These are phyloP conservation scores for Oligia strigilis DNA, from an alignment of 2,888 invertebrate genomes.

Conservation along the genomic window DNA sequence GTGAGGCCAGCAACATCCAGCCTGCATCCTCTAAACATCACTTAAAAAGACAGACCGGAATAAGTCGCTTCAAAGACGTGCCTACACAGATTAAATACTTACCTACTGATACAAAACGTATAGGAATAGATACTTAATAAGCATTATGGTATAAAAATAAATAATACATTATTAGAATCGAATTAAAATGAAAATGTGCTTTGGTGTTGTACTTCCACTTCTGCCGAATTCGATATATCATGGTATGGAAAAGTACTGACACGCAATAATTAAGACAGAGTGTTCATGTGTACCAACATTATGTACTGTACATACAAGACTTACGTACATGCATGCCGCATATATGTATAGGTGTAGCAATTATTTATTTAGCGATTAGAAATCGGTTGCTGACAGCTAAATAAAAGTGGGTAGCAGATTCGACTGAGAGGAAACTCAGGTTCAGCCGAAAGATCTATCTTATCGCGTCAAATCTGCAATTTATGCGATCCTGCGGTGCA, in stretches of 20 bases:
- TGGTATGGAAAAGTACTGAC: conserved; percentile 27
- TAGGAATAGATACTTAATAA: too few species aligned
- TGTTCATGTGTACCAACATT: conserved; percentile 3
- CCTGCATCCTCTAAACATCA: too few species aligned
- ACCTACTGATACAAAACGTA: too few species aligned
- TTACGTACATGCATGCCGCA: neutral
- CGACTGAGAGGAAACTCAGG: too few species aligned
- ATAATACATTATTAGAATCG: too few species aligned
- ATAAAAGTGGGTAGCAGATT: neutral
- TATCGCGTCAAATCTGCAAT: too few species aligned
- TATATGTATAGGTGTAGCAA: conserved; percentile 4
- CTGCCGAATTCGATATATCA: neutral
- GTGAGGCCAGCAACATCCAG: neutral
- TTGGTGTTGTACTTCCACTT: neutral
- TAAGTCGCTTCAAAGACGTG: too few species aligned
- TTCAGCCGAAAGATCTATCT: too few species aligned
- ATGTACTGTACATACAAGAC: neutral
- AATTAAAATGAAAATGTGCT: too few species aligned
- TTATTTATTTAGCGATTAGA: conserved; percentile 32
- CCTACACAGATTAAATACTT: too few species aligned
- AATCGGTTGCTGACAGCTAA: conserved; percentile 5
- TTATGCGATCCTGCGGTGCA: neutral
- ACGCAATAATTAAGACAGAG: conserved; percentile 16
- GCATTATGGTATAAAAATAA: too few species aligned
- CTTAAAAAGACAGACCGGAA: neutral